Percentiles rank a stretch among this genome's conserved stretches.
phyloP scores from a whole-genome alignment of 2,888 invertebrate genomes.

The Odontothrips loti region DNA sequence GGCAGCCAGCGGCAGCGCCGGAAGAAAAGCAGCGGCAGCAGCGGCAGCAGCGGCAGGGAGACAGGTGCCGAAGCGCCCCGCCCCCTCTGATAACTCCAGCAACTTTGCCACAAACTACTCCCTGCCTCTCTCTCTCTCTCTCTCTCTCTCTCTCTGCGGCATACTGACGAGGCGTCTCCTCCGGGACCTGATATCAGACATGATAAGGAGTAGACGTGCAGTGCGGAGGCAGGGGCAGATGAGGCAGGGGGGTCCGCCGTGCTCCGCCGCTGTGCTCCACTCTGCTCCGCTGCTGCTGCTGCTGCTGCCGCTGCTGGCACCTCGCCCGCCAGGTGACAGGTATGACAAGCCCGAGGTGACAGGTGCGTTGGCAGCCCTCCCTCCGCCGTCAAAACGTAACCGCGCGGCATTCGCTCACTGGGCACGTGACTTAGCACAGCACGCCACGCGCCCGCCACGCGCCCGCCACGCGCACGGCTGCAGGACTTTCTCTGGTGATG shows the following conservation, averaged over 20 bases:
- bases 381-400: not conserved
- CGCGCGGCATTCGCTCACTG: too few relatives aligned
- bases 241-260: not conserved
- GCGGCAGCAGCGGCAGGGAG: not conserved
- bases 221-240: not conserved
- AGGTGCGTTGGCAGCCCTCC: not conserved
- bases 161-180: too few relatives aligned
- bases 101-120: not conserved
- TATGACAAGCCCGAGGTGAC: not conserved
- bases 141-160: not conserved
- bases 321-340: not conserved
- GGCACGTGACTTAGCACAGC: too few relatives aligned
- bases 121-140: not conserved
- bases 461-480: too few relatives aligned
- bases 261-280: not conserved
- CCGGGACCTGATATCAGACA: too few relatives aligned
- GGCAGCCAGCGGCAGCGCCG: not conserved
- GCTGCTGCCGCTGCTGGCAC: not conserved
- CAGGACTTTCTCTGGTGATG: too few relatives aligned
- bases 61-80: not conserved
- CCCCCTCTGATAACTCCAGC: not conserved
- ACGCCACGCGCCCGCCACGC: too few relatives aligned
- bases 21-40: not conserved
- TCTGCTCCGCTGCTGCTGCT: not conserved
- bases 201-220: not conserved